Evolutionary conservation across 2,113 vertebrate genomes (phyloP), one percentile per base, ranked within the genome.

Genomic region (Trogon melanurus): DNA sequence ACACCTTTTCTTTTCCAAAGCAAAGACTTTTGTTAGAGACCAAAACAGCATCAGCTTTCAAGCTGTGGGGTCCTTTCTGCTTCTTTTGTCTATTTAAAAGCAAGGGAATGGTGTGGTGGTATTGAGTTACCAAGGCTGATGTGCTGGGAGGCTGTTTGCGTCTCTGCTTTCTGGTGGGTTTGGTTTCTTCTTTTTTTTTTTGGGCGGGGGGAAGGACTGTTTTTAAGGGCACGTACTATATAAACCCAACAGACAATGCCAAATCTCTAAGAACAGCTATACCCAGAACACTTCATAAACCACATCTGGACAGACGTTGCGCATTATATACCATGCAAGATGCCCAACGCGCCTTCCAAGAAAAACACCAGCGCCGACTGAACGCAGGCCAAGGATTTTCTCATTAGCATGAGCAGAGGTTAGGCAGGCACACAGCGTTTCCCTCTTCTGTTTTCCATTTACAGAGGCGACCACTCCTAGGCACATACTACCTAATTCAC

Each of bases 361-460:
- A 83, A 94, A 97, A 95, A 90, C 88, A 96, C 50, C 87, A 78
- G 78, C 57, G 8, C 19, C 14, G 87, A 92, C 88, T 96, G 96
- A 97, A 97, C 9, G 9, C 71, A 81, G 60, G 92, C 94, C 95
- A 97, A 92, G 90, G 89, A n/a, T 58, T 57, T 84, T 93, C 95
- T 89, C 94, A 91, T 84, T 95, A 93, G 67, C 92, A 41, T 85
- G 89, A 95, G 78, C 21, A 93, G 96, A 96, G 93, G 91, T 92
- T 89, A 90, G 86, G 88, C 94, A 97, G 88, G 34, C 83, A 94
- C 27, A 53, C 41, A 65, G 84, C 4, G 0, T 89, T 84, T 81
- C 29, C 29, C 75, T 41, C 27, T 69, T 90, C 94, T 97, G 97
- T 74, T 98, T 97, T 95, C 85, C 92, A 96, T 97, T 98, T 97